Evolutionary conservation across 2,888 invertebrate genomes (phyloP), one percentile per base, ranked within the genome.

Genomic region (Nymphalis polychloros): DNA sequence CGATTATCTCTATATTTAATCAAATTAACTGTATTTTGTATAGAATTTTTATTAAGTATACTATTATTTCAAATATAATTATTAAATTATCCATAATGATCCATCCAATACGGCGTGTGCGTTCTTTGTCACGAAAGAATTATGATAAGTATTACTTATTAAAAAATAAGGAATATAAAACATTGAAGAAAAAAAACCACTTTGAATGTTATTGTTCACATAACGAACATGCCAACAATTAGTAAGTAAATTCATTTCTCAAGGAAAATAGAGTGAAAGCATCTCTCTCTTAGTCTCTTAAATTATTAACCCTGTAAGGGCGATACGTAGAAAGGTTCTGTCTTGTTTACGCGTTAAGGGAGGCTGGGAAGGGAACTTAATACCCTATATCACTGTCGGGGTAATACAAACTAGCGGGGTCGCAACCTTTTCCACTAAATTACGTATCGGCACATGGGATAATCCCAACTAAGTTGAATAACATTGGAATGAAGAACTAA

Each of bases 391-490:
- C 91, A 92, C 89, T 90, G 90, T 89, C 90, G 86, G 88, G 85
- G 87, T 86, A 88, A 89, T 88, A 89, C 90, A 89, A 92, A 91
- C 90, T 91, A 87, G 89, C 86, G 81, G 90, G 91, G 88, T 89
- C 89, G 84, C 86, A 89, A 90, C 91, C 91, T 92, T 92, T 91
- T 90, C 90, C 90, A 89, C 88, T 90, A 88, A 91, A 92, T 92
- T 92, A 88, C 89, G 87, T 91, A 92, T 92, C 87, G 89, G 89
- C 87, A 84, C 82, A 86, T 82, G 87, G 89, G 89, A 89, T 92
- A 89, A 90, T 89, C 89, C 85, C 75, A 83, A 82, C 84, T 86
- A 84, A 89, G 85, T 89, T 84, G 86, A 87, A 86, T 89, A 87
- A 89, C 85, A 84, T 80, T 81, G 80, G 78, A 81, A 81, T 81